Evolutionary conservation across 2,888 invertebrate species (phyloP), one percentile per base, ranked within the genome.

Genomic region (Leucophenga maculata): DNA sequence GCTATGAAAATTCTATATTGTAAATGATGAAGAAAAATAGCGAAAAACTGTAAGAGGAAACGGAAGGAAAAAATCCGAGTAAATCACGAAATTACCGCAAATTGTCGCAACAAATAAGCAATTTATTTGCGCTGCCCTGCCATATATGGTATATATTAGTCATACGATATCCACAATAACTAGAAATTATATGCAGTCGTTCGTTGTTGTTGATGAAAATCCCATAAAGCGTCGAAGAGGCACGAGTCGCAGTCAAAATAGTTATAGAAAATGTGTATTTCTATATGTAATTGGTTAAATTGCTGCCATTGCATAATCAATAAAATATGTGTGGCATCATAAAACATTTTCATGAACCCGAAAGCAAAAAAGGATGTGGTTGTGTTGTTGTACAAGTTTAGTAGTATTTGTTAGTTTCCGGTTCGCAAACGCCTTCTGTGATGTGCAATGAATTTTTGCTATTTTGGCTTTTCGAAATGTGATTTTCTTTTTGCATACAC

Each of bases 61-160:
- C 46, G n/a, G 44, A 46, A 31, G 44, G 13, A 31, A 31, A 67
- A 44, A n/a, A 50, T 20, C 14, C 20, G n/a, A 60, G 9, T 32
- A 79, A 79, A 82, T 79, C 79, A 79, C 82, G 73, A 80, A 83
- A 80, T 83, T 78, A 79, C 82, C 79, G 76, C 84, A 84, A 83
- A 83, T 84, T 77, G 80, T 79, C 79, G 80, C 80, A 77, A 78
- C 78, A 84, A 83, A 84, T 84, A 83, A 84, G 84, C 79, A 76
- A 84, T 83, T 84, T 83, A 79, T 80, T 84, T 84, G 76, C 75
- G 39, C 39, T 39, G 11, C 39, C 39, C 39, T 39, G 11, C 8
- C 8, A 39, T 39, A 39, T 9, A 39, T 39, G 1, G 9, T 16
- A 31, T 76, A 78, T 74, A 76, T 79, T 74, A 78, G 73, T 71